Conservation (phyloP, 1,140 invertebrate species). For the Pseudomyrmex dendroicus region DNA sequence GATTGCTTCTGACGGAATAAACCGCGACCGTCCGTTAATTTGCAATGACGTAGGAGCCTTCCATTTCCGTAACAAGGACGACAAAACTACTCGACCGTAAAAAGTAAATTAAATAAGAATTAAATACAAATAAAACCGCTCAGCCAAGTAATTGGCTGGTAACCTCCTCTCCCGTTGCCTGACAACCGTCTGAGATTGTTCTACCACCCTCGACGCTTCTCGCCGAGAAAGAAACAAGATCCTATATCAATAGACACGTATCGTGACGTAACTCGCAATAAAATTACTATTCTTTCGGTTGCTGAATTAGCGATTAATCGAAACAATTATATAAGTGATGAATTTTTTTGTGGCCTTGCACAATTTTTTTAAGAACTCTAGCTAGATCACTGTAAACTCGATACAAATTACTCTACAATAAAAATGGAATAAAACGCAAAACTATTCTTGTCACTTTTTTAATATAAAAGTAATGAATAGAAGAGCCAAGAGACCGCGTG, state of each 20-base stretch:
- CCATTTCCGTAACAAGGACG: slow-evolving; percentile 79
- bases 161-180: slow-evolving; percentile 68
- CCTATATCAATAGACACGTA: slow-evolving; percentile 77
- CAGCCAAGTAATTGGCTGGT: slow-evolving; percentile 84
- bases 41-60: slow-evolving; percentile 69
- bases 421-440: neutral
- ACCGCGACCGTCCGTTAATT: slow-evolving; percentile 56
- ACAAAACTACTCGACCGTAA: slow-evolving; percentile 76
- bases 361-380: neutral
- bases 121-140: slow-evolving; percentile 85
- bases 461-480: slow-evolving; percentile 12
- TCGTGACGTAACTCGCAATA: slow-evolving; percentile 76
- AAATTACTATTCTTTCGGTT: slow-evolving; percentile 70
- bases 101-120: slow-evolving; percentile 86
- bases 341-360: neutral
- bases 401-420: neutral
- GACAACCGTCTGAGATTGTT: slow-evolving; percentile 65
- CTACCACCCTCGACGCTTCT: slow-evolving; percentile 35
- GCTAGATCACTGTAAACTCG: neutral
- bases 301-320: slow-evolving; percentile 36
- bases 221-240: slow-evolving; percentile 76
- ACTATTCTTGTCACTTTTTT: neutral
- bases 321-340: neutral
- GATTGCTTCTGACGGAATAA: slow-evolving; percentile 28
- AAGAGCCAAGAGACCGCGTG: neutral